Base-by-base conservation (phyloP, 2,888 invertebrate species). In the Thelaira solivaga region DNA sequence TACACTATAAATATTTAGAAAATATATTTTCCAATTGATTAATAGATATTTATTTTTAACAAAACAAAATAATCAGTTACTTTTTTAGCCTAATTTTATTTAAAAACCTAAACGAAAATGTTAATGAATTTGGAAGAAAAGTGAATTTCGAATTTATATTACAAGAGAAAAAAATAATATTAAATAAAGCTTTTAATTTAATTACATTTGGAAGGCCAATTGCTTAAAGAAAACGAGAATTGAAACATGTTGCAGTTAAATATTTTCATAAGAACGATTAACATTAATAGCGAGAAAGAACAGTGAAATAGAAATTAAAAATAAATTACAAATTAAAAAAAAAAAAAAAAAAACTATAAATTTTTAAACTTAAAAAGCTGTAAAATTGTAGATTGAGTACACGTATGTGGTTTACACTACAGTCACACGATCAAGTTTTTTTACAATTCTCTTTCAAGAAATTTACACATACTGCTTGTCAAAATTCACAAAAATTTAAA, bases 1-100 rank as follows among this genome's bases (percentile, higher is more conserved):
- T 75, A 80, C 79, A 79, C 76, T 72, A 69, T 39, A 57, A 53
- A 76, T 62, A 67, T 76, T 78, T 45, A 45, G 45, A 72, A 45
- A 64, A 69, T 41, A 49, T 20, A 0, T 47, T 64, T 67, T 22
- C 62, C 62, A 76, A 68, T 78, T 47, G 26, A 47, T 6, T 62
- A 53, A 51, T 43, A 59, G 22, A 43, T 62, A 18, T 39, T 22
- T 26, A 26, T 47, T 47, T 47, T 22, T n/a, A 49, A 53, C 22
- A 65, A 65, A 49, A 31, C 57, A 51, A 73, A 74, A 34, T 10
- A 24, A 61, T n/a, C n/a, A n/a, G n/a, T 45, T 43, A 39, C 16
- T 29, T 29, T 68, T 62, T 59, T 68, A 72, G 62, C 72, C 68
- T 80, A 68, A 76, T 80, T 80, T 16, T n/a, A n/a, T n/a, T n/a